These are phyloP conservation scores for Osmoderma eremita DNA, from an alignment of 2,888 invertebrate genomes.

Conservation along the genomic window DNA sequence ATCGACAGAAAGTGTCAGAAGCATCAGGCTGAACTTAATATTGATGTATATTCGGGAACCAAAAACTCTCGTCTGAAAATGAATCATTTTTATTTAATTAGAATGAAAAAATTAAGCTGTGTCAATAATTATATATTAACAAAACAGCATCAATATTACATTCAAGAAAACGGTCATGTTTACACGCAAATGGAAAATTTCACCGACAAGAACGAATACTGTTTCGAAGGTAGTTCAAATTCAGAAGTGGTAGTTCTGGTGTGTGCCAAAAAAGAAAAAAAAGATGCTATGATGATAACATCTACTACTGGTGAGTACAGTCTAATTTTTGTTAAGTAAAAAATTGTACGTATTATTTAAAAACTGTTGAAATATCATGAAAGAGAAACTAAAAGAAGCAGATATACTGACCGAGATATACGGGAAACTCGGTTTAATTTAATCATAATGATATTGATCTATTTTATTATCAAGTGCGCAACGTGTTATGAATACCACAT, in stretches of 20 bases:
- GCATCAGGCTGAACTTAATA: slow-evolving; percentile 13
- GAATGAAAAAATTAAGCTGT: not conserved
- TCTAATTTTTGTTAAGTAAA: not conserved
- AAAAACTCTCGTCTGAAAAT: slow-evolving; percentile 5
- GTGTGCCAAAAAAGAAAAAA: not conserved
- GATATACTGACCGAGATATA: too few relatives aligned
- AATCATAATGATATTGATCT: too few relatives aligned
- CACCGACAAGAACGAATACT: slow-evolving; percentile 11
- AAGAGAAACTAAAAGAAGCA: too few relatives aligned
- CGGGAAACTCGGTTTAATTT: too few relatives aligned
- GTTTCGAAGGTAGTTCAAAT: slow-evolving; percentile 7
- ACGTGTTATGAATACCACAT: slow-evolving; percentile 19
- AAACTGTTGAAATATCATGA: too few relatives aligned
- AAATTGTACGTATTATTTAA: too few relatives aligned
- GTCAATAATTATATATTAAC: not conserved
- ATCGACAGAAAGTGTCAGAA: slow-evolving; percentile 21
- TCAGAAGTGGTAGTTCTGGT: not conserved
- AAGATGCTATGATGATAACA: not conserved
- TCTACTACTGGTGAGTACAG: not conserved
- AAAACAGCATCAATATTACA: slow-evolving; percentile 4
- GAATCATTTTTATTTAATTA: slow-evolving; percentile 11
- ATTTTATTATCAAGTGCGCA: slow-evolving; percentile 14
- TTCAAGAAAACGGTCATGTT: slow-evolving; percentile 32
- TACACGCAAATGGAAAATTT: not conserved
- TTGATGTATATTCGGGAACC: slow-evolving; percentile 13